These are phyloP conservation scores for Cheirogaleus medius DNA, from an alignment of 2,113 vertebrate species.

Conservation along the genomic window DNA sequence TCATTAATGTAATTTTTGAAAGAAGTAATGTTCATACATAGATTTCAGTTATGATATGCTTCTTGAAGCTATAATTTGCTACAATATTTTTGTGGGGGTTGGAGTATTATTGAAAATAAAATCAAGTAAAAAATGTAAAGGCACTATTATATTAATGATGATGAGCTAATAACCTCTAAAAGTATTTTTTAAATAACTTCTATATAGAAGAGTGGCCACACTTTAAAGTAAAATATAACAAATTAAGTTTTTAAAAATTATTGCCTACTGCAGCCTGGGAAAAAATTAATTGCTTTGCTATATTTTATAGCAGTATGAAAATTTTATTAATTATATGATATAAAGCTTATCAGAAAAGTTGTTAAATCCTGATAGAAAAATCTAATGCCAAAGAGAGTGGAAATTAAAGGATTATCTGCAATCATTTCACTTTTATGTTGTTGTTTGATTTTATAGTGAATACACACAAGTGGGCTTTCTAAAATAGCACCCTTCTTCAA, in stretches of 20 bases:
- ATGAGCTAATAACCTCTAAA: not conserved
- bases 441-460: not conserved
- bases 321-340: not conserved
- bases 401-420: not conserved
- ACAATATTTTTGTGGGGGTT: not conserved
- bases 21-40: not conserved
- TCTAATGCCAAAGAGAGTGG: not conserved
- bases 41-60: not conserved
- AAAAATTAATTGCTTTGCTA: not conserved
- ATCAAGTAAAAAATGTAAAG: not conserved
- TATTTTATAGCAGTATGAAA: not conserved
- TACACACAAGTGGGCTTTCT: not conserved
- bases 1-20: not conserved
- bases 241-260: not conserved
- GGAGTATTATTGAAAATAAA: slow-evolving; percentile 4
- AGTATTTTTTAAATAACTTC: slow-evolving; percentile 10
- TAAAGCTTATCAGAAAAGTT: not conserved
- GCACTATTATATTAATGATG: not conserved
- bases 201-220: not conserved
- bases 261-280: not conserved
- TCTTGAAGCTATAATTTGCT: slow-evolving; percentile 28
- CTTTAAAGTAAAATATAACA: slow-evolving; percentile 9
- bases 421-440: not conserved
- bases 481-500: not conserved
- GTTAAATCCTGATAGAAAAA: not conserved